phyloP scores from a whole-genome alignment of 2,113 vertebrate species.

The Diadophis punctatus region DNA sequence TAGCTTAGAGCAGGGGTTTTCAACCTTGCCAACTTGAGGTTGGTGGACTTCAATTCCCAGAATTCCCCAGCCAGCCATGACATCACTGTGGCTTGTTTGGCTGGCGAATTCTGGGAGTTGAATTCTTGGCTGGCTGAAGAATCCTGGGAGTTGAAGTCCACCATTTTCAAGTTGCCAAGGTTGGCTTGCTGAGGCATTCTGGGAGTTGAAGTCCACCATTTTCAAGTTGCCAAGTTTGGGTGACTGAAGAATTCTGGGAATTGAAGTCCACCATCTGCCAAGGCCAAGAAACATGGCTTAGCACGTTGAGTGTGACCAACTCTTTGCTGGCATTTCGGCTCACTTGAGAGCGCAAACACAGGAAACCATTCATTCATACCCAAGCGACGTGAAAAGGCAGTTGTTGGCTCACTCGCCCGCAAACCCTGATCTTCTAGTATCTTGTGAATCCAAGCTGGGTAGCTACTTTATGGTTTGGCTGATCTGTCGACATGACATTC shows the following conservation, averaged over 20 bases:
- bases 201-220: background rate
- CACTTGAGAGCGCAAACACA: background rate
- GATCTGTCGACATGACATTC: background rate
- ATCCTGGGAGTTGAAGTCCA: too few relatives aligned
- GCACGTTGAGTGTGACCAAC: background rate
- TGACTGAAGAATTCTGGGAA: too few relatives aligned
- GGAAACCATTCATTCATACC: background rate
- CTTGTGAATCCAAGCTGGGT: background rate
- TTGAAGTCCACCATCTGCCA: too few relatives aligned
- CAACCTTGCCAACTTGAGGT: background rate
- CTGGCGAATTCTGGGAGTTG: background rate
- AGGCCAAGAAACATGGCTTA: background rate
- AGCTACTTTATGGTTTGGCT: background rate
- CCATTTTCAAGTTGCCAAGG: background rate
- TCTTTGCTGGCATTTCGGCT: background rate
- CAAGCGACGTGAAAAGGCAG: background rate
- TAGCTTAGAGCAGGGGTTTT: background rate
- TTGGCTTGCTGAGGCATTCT: background rate
- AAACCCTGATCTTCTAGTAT: background rate
- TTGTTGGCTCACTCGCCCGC: background rate
- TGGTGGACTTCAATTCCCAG: background rate
- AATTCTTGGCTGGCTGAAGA: background rate
- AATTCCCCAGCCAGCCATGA: background rate
- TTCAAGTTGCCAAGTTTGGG: too few relatives aligned
- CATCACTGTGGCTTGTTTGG: background rate